phyloP scores from a whole-genome alignment of 2,888 invertebrate species.

The Coelinius sp. region DNA sequence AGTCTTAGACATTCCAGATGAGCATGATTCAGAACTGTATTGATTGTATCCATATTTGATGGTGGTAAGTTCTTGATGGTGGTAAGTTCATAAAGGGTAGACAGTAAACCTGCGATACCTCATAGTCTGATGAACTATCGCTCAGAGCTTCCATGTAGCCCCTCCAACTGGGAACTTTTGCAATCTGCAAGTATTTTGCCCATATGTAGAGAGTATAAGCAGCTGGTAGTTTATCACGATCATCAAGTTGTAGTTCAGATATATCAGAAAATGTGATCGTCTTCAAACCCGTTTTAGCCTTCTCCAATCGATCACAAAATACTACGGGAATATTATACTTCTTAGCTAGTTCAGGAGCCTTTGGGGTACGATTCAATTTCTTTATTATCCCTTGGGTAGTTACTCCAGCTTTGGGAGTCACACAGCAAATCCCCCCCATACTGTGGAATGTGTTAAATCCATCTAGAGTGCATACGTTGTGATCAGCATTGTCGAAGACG shows the following conservation, averaged over 20 bases:
- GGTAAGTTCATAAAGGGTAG: slow-evolving; percentile 31
- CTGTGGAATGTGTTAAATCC: neutral
- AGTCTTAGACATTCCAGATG: slow-evolving; percentile 1
- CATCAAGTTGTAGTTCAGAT: neutral
- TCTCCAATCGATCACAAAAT: neutral
- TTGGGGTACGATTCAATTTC: neutral
- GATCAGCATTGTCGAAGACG: neutral
- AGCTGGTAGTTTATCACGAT: neutral
- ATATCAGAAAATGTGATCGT: neutral
- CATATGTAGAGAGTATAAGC: neutral
- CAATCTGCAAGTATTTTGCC: neutral
- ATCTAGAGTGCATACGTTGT: neutral
- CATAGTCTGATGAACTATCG: neutral
- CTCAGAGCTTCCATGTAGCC: neutral
- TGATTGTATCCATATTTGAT: slow-evolving; percentile 31
- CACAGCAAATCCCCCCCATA: neutral
- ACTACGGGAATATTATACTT: neutral
- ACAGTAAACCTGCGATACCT: neutral
- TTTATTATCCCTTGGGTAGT: neutral
- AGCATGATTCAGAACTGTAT: slow-evolving; percentile 33
- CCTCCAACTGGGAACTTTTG: neutral
- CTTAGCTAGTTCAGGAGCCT: neutral
- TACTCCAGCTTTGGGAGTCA: neutral
- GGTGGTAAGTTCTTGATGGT: slow-evolving; percentile 31
- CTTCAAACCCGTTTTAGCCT: neutral